Percentiles rank a stretch among this genome's conserved stretches.
Conservation (phyloP, 2,888 invertebrate species). For the Lepidocyrtoides sp. region DNA sequence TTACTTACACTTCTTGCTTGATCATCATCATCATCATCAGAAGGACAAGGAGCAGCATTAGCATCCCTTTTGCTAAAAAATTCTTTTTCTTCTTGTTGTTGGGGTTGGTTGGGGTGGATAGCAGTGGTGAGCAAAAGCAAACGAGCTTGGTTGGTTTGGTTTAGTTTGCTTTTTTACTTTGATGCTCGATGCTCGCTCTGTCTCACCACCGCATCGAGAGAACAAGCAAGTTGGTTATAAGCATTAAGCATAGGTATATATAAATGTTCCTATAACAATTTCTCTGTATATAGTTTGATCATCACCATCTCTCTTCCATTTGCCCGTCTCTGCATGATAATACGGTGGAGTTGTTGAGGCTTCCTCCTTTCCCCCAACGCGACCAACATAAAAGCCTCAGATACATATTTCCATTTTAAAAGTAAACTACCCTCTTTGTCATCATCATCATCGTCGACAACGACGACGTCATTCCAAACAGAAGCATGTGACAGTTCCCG, state of each 20-base stretch:
- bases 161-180: slow-evolving; percentile 52
- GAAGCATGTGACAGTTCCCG: slow-evolving; percentile 59
- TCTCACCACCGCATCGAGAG: not conserved
- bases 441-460: slow-evolving; percentile 41
- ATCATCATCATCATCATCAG: slow-evolving; percentile 63
- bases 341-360: slow-evolving; percentile 77
- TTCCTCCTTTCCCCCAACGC: slow-evolving; percentile 74
- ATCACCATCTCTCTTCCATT: slow-evolving; percentile 12
- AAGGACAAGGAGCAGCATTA: not conserved
- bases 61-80: slow-evolving; percentile 66
- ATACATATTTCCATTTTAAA: slow-evolving; percentile 71
- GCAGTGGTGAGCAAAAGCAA: slow-evolving; percentile 64
- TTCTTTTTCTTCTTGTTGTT: slow-evolving; percentile 37
- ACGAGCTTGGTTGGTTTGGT: slow-evolving; percentile 64
- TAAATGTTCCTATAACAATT: too few relatives aligned
- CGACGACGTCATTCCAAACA: slow-evolving; percentile 14
- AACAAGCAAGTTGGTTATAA: not conserved
- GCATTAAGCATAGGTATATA: too few relatives aligned
- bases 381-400: slow-evolving; percentile 60
- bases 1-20: slow-evolving; percentile 70
- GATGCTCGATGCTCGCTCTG: slow-evolving; percentile 8
- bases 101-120: slow-evolving; percentile 62
- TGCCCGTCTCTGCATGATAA: slow-evolving; percentile 32
- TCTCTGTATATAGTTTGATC: not conserved
- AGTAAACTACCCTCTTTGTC: slow-evolving; percentile 74